Evolutionary conservation across 1,140 invertebrate genomes (phyloP), one percentile per base, ranked within the genome.

Genomic region (Musca vetustissima): DNA sequence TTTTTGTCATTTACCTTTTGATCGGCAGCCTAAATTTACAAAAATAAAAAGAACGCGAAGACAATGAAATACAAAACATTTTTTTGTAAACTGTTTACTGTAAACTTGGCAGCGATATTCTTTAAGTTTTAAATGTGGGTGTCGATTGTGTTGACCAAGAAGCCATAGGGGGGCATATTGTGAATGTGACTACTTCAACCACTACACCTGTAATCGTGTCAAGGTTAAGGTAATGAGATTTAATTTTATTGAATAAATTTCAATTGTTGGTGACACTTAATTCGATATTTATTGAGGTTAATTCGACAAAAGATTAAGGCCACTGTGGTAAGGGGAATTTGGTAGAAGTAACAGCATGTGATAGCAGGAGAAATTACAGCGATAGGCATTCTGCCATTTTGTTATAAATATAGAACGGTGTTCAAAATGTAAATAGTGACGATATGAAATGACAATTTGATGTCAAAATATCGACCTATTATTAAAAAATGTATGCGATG

Each of bases 141-240:
- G 36, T 11, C 36, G 9, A 32, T 32, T 4, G 4, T 14, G 15
- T 49, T 49, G 48, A 49, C 6, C 17, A n/a, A n/a, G n/a, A n/a
- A n/a, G n/a, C n/a, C n/a, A n/a, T n/a, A n/a, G n/a, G n/a, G n/a
- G n/a, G n/a, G 17, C 48, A 14, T 6, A 49, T 49, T 21, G 17
- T 17, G 17, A 11, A 21, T 19, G 17, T 21, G 49, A 52, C 49
- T 19, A 11, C 36, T 43, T 11, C 36, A 6, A 43, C 36, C 14
- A 24, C 13, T 57, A 57, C 53, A 57, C 53, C 53, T 57, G 53
- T 64, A 64, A 21, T 47, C 28, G 47, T 48, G 28, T 64, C 59
- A 64, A 64, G 59, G 59, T 64, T 64, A 47, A 21, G 17, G 19
- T 43, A 48, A 47, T 47, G 28, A 43, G 21, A 64, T 24, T 53